phyloP scores from a whole-genome alignment of 2,888 invertebrate genomes.

The Scrobipalpa atriplicella region DNA sequence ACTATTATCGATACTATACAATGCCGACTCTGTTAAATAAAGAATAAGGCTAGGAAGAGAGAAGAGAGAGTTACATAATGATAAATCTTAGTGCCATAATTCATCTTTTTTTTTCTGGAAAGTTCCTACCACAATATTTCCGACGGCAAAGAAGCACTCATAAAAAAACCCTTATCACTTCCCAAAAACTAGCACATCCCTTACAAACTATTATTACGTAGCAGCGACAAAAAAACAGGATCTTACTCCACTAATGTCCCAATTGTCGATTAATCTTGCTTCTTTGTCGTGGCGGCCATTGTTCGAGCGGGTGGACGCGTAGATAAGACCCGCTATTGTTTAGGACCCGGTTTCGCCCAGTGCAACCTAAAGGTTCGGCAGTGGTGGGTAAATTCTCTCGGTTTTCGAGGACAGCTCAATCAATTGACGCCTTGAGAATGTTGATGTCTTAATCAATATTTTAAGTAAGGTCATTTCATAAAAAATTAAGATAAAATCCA shows the following conservation, averaged over 20 bases:
- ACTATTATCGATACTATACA: too few relatives aligned
- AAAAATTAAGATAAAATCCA: too few relatives aligned
- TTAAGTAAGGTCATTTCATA: too few relatives aligned
- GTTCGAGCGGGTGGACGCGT: conserved; percentile 13
- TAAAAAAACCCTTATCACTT: background rate
- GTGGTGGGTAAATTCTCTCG: background rate
- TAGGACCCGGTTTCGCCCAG: background rate
- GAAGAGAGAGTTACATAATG: too few relatives aligned
- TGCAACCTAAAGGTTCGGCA: conserved; percentile 13
- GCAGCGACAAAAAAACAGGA: conserved; percentile 2
- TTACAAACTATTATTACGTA: conserved; percentile 12
- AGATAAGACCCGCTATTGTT: conserved; percentile 15
- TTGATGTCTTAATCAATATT: background rate
- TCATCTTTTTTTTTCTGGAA: too few relatives aligned
- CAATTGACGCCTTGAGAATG: background rate
- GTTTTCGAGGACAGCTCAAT: background rate
- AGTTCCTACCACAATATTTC: background rate
- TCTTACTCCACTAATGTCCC: conserved; percentile 23
- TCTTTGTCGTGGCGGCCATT: conserved; percentile 15
- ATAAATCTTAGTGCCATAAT: background rate
- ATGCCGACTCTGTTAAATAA: too few relatives aligned
- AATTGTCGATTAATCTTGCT: conserved; percentile 33
- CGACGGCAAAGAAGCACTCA: background rate
- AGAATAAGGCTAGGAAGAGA: too few relatives aligned
- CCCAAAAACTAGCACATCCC: conserved; percentile 3